Percentiles rank a stretch among this genome's conserved stretches.
phyloP scores from a whole-genome alignment of 2,113 vertebrate species.

The Syngnathus scovelli region DNA sequence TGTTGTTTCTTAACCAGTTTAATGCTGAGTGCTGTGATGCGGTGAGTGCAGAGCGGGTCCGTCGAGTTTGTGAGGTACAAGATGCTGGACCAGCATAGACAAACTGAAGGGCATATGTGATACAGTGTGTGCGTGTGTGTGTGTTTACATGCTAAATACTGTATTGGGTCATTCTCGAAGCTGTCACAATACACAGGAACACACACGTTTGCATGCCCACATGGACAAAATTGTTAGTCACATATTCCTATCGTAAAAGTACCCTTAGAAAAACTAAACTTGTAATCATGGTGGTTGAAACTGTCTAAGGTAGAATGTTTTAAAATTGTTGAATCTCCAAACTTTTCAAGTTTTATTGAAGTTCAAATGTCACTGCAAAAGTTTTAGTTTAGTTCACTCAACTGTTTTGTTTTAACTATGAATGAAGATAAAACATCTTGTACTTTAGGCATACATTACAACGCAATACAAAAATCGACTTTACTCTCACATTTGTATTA shows the following conservation, averaged over 20 bases:
- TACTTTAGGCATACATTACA: too few species aligned
- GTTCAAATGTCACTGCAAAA: too few species aligned
- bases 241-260: neutral
- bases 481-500: too few species aligned
- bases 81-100: conserved; percentile 43
- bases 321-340: neutral
- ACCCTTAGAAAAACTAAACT: neutral
- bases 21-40: conserved; percentile 30
- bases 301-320: too few species aligned
- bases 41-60: conserved; percentile 44
- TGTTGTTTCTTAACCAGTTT: neutral
- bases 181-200: conserved; percentile 25
- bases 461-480: too few species aligned
- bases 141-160: conserved; percentile 58
- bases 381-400: too few species aligned
- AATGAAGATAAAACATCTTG: too few species aligned
- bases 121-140: conserved; percentile 19
- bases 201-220: neutral
- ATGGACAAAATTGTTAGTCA: neutral
- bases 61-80: conserved; percentile 48
- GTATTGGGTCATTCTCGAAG: conserved; percentile 36
- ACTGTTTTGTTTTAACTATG: too few species aligned
- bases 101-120: conserved; percentile 37
- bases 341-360: too few species aligned
- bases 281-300: too few species aligned